Evolutionary conservation across 1,140 invertebrate species (phyloP).

Genomic region (Drosophila nikananu): DNA sequence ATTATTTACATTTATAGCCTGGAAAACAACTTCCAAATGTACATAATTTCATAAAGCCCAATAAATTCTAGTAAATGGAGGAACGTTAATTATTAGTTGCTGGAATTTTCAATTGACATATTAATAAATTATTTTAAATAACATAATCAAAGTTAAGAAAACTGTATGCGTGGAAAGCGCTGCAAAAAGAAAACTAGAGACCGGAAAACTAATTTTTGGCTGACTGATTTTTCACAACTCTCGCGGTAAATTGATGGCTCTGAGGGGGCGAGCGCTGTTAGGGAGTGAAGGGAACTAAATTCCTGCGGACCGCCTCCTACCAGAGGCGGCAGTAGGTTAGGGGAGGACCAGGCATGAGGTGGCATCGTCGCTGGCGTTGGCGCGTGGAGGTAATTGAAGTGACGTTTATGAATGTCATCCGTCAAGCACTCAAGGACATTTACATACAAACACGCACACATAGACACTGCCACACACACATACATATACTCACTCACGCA

Average conservation of each 20-base stretch:
- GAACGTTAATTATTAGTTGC: background rate
- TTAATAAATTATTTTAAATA: background rate
- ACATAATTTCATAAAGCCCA: background rate
- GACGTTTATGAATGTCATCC: conserved; percentile 83
- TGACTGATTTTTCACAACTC: conserved; percentile 73
- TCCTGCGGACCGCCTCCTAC: conserved; percentile 3
- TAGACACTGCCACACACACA: conserved; percentile 27
- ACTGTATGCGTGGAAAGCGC: conserved; percentile 26
- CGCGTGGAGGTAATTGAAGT: conserved; percentile 83
- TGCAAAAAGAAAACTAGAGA: conserved; percentile 19
- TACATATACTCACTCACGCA: conserved; percentile 10
- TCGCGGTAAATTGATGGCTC: conserved; percentile 54
- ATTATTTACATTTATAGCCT: background rate
- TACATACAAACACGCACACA: conserved; percentile 70
- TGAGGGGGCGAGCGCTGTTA: background rate
- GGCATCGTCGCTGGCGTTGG: conserved; percentile 63
- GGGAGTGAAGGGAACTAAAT: conserved; percentile 4
- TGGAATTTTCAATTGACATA: background rate
- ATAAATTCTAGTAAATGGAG: background rate
- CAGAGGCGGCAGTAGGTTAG: background rate
- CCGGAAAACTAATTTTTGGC: conserved; percentile 57
- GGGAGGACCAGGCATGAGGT: conserved; percentile 16
- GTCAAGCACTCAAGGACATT: conserved; percentile 86
- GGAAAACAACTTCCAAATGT: background rate
- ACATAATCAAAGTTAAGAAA: conserved; percentile 9